These are phyloP conservation scores for Anoplius nigerrimus DNA, from an alignment of 2,888 invertebrate genomes.

Conservation along the genomic window DNA sequence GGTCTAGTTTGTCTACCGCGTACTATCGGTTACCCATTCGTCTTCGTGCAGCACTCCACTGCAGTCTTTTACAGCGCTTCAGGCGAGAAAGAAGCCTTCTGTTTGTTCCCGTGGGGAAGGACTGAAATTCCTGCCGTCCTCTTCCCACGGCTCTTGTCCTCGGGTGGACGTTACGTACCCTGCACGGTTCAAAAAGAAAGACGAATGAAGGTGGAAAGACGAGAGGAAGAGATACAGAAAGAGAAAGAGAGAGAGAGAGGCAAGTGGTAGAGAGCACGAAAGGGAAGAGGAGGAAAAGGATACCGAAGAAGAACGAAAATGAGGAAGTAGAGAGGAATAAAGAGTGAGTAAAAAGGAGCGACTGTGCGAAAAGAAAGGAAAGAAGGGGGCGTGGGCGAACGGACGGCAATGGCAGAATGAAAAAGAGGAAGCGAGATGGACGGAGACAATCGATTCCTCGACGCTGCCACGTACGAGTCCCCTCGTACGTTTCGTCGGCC, in stretches of 20 bases:
- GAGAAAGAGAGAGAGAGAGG: no score
- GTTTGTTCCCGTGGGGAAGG: conserved; percentile 8
- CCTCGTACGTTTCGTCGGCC: no score
- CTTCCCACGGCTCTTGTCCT: neutral
- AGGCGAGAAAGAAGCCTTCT: conserved; percentile 6
- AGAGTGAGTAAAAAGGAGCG: no score
- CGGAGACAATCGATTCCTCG: neutral
- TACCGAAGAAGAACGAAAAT: neutral
- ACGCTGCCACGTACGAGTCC: no score
- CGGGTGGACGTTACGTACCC: neutral
- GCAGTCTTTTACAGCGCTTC: conserved; percentile 36
- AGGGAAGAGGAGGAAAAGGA: neutral
- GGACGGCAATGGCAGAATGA: neutral
- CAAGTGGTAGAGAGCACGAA: neutral
- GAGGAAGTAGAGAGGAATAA: no score
- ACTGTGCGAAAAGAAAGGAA: no score
- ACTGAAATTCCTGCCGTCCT: neutral
- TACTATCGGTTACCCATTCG: conserved; percentile 65
- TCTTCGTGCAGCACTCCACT: conserved; percentile 50
- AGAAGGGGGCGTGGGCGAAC: no score
- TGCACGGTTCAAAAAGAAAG: no score
- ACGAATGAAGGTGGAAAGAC: neutral
- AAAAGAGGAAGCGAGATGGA: neutral
- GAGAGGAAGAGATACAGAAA: neutral
- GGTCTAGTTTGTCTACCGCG: conserved; percentile 57